These are phyloP conservation scores for Ypsolopha scabrella DNA, from an alignment of 2,888 invertebrate species.

Conservation along the genomic window DNA sequence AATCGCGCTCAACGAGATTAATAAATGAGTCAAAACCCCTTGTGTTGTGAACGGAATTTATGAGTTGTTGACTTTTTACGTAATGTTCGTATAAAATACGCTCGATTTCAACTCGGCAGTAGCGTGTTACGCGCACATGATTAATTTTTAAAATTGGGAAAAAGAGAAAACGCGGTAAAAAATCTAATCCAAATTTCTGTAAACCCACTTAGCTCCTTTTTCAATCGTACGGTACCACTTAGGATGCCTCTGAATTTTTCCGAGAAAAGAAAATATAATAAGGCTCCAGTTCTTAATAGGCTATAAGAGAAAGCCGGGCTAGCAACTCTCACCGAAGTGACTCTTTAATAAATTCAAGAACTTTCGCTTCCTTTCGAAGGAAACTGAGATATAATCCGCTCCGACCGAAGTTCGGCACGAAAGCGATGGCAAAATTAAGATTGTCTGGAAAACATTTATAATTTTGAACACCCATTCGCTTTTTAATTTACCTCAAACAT, in stretches of 20 bases:
- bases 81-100: too few relatives aligned
- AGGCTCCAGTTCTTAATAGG: constrained; percentile 15
- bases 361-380: constrained; percentile 15
- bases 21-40: constrained; percentile 19
- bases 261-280: constrained; percentile 11
- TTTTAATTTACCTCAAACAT: too few relatives aligned
- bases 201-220: too few relatives aligned
- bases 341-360: constrained; percentile 22
- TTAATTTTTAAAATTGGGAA: too few relatives aligned
- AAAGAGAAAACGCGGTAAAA: too few relatives aligned
- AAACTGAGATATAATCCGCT: constrained; percentile 10
- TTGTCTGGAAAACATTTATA: constrained; percentile 14
- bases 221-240: background rate
- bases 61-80: background rate
- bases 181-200: too few relatives aligned
- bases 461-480: background rate
- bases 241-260: background rate
- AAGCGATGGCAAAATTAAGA: constrained; percentile 16
- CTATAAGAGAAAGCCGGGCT: constrained; percentile 3
- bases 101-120: too few relatives aligned
- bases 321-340: constrained; percentile 9
- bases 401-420: constrained; percentile 5
- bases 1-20: constrained; percentile 39
- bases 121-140: too few relatives aligned
- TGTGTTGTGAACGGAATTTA: background rate